Conservation (phyloP, 2,797 vertebrate genomes). For the Hipposideros larvatus region DNA sequence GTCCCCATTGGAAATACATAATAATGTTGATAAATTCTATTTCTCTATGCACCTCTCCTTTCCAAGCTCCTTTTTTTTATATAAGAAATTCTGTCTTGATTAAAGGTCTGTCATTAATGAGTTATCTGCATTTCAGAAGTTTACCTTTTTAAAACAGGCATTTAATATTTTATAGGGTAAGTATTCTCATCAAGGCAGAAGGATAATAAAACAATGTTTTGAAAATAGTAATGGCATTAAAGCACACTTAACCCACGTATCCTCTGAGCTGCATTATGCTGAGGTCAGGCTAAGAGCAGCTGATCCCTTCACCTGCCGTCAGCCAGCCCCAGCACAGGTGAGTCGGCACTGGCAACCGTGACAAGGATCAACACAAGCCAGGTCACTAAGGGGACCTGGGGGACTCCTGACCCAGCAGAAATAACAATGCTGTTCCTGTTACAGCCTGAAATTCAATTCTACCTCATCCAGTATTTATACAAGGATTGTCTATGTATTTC, state of each 20-base stretch:
- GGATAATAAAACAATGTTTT: background rate
- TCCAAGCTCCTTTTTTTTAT: background rate
- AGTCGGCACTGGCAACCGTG: rapidly evolving
- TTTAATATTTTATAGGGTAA: background rate
- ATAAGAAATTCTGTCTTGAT: background rate
- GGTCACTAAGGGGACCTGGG: rapidly evolving
- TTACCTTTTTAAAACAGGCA: background rate
- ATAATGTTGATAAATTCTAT: background rate
- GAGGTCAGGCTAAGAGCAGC: background rate
- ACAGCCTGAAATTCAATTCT: background rate
- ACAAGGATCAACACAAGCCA: background rate
- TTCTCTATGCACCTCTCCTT: background rate
- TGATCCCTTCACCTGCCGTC: too few relatives aligned
- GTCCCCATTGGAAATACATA: background rate
- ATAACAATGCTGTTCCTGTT: rapidly evolving
- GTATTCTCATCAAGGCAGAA: background rate
- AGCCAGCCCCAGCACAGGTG: background rate
- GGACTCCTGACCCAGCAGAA: background rate
- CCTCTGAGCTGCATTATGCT: background rate
- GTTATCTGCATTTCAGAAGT: background rate
- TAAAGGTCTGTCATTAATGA: background rate
- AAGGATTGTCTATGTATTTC: background rate
- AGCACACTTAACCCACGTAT: background rate
- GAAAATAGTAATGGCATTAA: background rate
- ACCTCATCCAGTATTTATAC: background rate